Percentiles rank a stretch among this genome's conserved stretches.
These are phyloP conservation scores for Muscicapa striata DNA, from an alignment of 2,797 vertebrate species.

Conservation along the genomic window DNA sequence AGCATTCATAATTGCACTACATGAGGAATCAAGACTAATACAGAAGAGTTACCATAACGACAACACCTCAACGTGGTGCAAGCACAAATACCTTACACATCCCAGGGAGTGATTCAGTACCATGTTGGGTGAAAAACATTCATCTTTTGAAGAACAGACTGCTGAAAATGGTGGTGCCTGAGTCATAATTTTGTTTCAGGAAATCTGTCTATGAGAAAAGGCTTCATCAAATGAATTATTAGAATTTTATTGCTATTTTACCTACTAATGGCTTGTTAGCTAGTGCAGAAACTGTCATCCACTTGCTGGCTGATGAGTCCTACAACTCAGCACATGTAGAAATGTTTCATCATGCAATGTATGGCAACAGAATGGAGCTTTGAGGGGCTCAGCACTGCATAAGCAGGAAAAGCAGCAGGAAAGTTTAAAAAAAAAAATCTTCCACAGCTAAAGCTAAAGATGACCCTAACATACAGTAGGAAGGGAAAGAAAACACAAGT, in stretches of 20 bases:
- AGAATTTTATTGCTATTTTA: neutral
- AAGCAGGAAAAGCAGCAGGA: neutral
- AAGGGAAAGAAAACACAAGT: neutral
- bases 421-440: neutral
- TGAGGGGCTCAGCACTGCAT: neutral
- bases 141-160: neutral
- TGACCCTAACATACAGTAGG: neutral
- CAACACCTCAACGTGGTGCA: slow-evolving; percentile 28
- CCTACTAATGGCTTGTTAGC: neutral
- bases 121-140: slow-evolving; percentile 17
- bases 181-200: neutral
- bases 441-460: neutral
- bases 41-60: slow-evolving; percentile 69
- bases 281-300: neutral
- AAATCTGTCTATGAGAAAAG: neutral
- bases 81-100: slow-evolving; percentile 53
- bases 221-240: neutral
- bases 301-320: neutral
- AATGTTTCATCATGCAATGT: neutral
- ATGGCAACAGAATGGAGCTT: neutral
- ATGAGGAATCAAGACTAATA: slow-evolving; percentile 38
- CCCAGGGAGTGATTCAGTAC: slow-evolving; percentile 4
- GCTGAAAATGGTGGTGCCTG: neutral
- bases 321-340: neutral
- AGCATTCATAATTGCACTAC: slow-evolving; percentile 47